phyloP scores from a whole-genome alignment of 2,888 invertebrate genomes.

The Brachycybe producta region DNA sequence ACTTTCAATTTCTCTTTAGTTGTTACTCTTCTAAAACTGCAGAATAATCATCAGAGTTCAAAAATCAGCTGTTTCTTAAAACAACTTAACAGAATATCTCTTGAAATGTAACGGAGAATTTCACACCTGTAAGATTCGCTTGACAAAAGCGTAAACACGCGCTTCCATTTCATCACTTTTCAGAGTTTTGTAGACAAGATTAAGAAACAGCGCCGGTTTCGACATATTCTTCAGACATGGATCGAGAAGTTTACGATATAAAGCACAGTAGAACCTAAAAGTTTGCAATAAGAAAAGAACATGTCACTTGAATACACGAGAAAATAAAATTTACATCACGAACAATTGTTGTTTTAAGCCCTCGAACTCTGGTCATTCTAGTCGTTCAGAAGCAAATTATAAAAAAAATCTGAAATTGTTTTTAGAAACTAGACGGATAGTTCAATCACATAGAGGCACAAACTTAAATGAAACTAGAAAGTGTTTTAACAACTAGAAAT shows the following conservation, averaged over 20 bases:
- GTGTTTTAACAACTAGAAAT: too few species aligned
- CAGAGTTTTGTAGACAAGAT: conserved; percentile 72
- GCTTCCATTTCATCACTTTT: conserved; percentile 57
- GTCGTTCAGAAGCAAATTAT: not conserved
- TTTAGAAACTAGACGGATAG: not conserved
- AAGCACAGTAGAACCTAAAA: conserved; percentile 64
- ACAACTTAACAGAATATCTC: too few species aligned
- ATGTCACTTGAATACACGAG: not conserved
- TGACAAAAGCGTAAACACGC: conserved; percentile 69
- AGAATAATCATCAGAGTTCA: too few species aligned
- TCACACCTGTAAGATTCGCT: conserved; percentile 58
- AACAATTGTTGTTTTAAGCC: too few species aligned
- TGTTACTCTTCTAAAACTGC: too few species aligned
- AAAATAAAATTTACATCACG: too few species aligned
- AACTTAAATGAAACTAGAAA: too few species aligned
- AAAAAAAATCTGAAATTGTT: conserved; percentile 5
- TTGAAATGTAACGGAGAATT: too few species aligned
- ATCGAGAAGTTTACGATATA: conserved; percentile 76
- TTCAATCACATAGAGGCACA: too few species aligned
- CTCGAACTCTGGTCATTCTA: too few species aligned
- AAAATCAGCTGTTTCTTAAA: too few species aligned
- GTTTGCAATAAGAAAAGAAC: not conserved
- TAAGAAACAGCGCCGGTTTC: conserved; percentile 57
- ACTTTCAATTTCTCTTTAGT: too few species aligned
- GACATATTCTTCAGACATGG: conserved; percentile 53